Base-by-base conservation (phyloP, 2,888 invertebrate species). In the Patella ulyssiponensis region DNA sequence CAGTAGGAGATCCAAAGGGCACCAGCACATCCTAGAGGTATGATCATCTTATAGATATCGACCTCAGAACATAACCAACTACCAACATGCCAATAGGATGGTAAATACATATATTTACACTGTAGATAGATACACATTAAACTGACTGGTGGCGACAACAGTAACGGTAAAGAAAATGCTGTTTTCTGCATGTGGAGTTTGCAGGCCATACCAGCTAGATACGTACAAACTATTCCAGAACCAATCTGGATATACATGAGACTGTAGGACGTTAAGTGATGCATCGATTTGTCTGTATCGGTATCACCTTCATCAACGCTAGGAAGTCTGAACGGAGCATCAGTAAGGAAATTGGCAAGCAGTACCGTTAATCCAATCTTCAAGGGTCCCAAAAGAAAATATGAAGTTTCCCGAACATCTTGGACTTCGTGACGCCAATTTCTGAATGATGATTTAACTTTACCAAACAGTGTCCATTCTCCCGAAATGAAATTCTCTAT, bases 401-500 rank as follows among this genome's bases (percentile, higher is more conserved):
- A 85, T 11, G 85, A 79, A 11, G 89, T 89, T 77, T 89, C 88
- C 14, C 86, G 78, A 4, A 85, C 85, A 70, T 88, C 87, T 71
- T 88, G 86, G 15, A 88, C 76, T 44, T 86, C 81, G 51, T 84
- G 84, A 15, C 87, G 82, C 85, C 86, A 88, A 71, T 85, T 83
- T 77, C 86, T 86, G 77, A 88, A 87, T 2, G 86, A 84, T 27
- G 86, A 79, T 20, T 80, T 83, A 69, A 88, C 81, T 74, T 84
- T 85, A 15, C 86, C 86, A 77, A 83, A 87, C 27, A 89, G 71
- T 51, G 86, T 85, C 89, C 89, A 89, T 52, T 89, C 88, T 1
- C 87, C 86, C 14, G 87, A 87, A 0, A 98, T 96, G 90, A 96
- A 99, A 92, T 99, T 99, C 92, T 99, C 99, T 99, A 99, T 99